Percentiles rank a stretch among this genome's conserved stretches.
Evolutionary conservation across 2,113 vertebrate genomes (phyloP).

Genomic region (Lagopus leucura): DNA sequence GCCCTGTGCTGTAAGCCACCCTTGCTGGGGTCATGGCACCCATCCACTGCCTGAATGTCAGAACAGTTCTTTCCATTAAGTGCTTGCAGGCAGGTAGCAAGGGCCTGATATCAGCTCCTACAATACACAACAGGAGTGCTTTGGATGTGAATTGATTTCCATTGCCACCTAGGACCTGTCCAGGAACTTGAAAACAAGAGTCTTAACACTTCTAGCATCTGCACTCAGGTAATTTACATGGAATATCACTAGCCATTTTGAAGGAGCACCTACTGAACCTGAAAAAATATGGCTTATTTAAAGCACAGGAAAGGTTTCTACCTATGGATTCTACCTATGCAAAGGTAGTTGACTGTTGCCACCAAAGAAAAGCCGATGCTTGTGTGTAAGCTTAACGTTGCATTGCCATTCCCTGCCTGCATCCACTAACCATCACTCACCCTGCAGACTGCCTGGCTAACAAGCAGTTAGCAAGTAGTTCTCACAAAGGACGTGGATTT

Average conservation of each 20-base stretch:
- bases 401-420: background rate
- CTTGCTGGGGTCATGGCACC: background rate
- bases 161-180: constrained; percentile 37
- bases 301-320: background rate
- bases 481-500: background rate
- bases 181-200: constrained; percentile 14
- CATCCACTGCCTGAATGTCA: background rate
- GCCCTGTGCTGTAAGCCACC: background rate
- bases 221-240: background rate
- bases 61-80: background rate
- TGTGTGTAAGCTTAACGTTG: background rate
- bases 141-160: constrained; percentile 39
- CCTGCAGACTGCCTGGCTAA: background rate
- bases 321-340: background rate
- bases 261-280: background rate
- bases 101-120: background rate
- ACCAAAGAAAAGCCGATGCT: background rate
- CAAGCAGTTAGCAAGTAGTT: background rate
- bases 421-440: background rate
- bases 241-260: background rate
- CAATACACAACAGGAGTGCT: background rate
- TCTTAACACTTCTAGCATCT: constrained; percentile 16
- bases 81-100: background rate
- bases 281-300: background rate
- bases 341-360: background rate